Percentiles rank a stretch among this genome's conserved stretches.
These are phyloP conservation scores for Gerris lacustris DNA, from an alignment of 2,888 invertebrate genomes.

Conservation along the genomic window DNA sequence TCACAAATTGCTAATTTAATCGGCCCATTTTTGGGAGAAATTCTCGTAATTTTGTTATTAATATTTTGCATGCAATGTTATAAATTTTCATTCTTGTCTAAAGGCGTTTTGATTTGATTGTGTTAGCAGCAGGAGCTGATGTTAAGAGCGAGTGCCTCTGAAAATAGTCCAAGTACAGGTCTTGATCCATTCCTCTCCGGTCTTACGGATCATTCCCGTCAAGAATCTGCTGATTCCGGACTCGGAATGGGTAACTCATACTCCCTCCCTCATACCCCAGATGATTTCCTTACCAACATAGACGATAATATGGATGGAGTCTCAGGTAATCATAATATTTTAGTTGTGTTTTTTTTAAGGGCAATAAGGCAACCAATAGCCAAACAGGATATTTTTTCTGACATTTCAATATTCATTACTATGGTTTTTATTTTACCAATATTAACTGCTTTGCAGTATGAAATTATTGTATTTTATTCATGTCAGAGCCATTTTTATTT, in stretches of 20 bases:
- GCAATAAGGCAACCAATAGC: too few species aligned
- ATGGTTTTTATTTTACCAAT: background rate
- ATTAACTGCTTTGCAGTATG: too few species aligned
- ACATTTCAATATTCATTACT: background rate
- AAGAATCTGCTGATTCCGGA: conserved; percentile 90
- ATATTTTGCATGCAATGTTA: too few species aligned
- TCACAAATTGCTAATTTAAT: too few species aligned
- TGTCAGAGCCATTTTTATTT: too few species aligned
- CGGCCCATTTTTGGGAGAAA: too few species aligned
- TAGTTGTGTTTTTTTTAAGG: too few species aligned
- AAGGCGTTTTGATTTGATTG: background rate
- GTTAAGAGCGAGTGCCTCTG: conserved; percentile 52
- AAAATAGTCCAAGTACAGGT: conserved; percentile 32
- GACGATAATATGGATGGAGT: conserved; percentile 84
- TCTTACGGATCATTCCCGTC: conserved; percentile 76
- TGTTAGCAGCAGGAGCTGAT: conserved; percentile 53
- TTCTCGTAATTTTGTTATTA: too few species aligned
- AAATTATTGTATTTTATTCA: too few species aligned
- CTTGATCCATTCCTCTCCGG: conserved; percentile 71
- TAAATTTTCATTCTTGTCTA: too few species aligned
- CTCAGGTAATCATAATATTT: conserved; percentile 43
- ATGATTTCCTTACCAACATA: conserved; percentile 80
- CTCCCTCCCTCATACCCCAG: conserved; percentile 82
- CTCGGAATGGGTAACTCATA: conserved; percentile 76
- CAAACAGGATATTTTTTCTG: too few species aligned